These are phyloP conservation scores for Apotomis betuletana DNA, from an alignment of 2,888 invertebrate genomes.

Conservation along the genomic window DNA sequence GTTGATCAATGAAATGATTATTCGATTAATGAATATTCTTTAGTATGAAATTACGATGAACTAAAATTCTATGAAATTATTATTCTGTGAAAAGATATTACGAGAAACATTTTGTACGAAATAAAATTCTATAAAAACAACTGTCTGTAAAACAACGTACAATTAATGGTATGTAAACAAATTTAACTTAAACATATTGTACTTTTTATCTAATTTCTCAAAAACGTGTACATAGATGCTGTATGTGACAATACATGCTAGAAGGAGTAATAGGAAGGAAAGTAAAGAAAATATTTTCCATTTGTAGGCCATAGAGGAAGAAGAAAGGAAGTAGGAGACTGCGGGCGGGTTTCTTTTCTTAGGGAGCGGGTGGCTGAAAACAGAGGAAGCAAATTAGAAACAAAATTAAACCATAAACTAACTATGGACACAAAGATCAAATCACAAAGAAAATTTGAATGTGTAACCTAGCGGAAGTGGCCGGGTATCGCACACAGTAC, in stretches of 20 bases:
- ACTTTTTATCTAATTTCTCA: conserved; percentile 54
- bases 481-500: too few species aligned
- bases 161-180: conserved; percentile 54
- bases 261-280: conserved; percentile 45
- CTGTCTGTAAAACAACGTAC: too few species aligned
- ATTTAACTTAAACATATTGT: conserved; percentile 54
- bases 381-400: neutral
- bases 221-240: conserved; percentile 63
- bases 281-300: conserved; percentile 52
- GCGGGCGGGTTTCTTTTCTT: neutral
- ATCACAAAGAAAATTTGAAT: too few species aligned
- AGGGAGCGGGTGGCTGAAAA: conserved; percentile 8
- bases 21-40: too few species aligned
- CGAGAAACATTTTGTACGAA: neutral
- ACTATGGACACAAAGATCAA: too few species aligned
- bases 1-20: too few species aligned
- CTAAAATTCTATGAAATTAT: too few species aligned
- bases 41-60: too few species aligned
- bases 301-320: conserved; percentile 56
- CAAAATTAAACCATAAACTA: neutral
- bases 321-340: neutral
- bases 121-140: neutral
- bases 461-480: too few species aligned
- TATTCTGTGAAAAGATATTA: neutral
- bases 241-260: conserved; percentile 57